These are phyloP conservation scores for Potamilus streckersoni DNA, from an alignment of 1,140 invertebrate genomes.

Conservation along the genomic window DNA sequence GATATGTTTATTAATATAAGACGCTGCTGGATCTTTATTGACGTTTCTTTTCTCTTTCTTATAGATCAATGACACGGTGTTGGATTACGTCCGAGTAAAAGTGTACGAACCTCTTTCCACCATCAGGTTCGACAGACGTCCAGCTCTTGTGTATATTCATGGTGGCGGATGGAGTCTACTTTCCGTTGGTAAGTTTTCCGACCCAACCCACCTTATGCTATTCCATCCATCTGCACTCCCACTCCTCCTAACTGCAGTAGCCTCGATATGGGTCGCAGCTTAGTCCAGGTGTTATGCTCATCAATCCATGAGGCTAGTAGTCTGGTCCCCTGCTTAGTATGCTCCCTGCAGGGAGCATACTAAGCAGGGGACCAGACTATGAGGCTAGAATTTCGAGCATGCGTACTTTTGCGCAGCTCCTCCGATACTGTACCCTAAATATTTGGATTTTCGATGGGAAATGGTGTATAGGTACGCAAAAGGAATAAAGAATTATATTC, in stretches of 20 bases:
- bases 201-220: neutral
- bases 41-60: constrained; percentile 1
- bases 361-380: too few species aligned
- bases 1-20: neutral
- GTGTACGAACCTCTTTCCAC: constrained; percentile 39
- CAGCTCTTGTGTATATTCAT: constrained; percentile 42
- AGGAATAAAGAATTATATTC: too few species aligned
- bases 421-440: too few species aligned
- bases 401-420: neutral
- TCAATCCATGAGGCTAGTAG: neutral
- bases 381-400: neutral
- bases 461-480: too few species aligned
- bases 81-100: constrained; percentile 29
- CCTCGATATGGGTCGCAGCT: neutral
- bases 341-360: too few species aligned
- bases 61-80: constrained; percentile 38
- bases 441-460: too few species aligned
- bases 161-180: constrained; percentile 44
- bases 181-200: constrained; percentile 37
- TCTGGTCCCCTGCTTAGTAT: too few species aligned
- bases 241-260: neutral
- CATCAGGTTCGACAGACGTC: constrained; percentile 19
- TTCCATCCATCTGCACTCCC: too few species aligned
- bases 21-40: neutral
- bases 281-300: neutral